Percentiles rank a stretch among this genome's conserved stretches.
Conservation (phyloP, 2,113 vertebrate genomes). For the Xiphophorus maculatus region DNA sequence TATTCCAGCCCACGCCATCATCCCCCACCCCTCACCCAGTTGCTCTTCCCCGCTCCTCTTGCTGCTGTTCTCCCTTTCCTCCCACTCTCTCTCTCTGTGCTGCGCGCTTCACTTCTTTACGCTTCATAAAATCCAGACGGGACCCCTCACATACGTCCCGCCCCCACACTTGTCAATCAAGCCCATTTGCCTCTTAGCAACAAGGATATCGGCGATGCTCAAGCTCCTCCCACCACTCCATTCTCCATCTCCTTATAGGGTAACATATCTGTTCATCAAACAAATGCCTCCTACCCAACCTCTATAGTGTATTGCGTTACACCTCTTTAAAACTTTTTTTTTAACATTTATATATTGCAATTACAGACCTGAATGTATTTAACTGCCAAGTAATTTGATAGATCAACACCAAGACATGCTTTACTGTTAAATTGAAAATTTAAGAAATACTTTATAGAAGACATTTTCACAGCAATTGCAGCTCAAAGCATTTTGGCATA, state of each 20-base stretch:
- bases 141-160: conserved; percentile 64
- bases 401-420: no score
- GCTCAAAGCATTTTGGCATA: neutral
- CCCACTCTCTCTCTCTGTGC: conserved; percentile 62
- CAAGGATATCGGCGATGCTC: conserved; percentile 40
- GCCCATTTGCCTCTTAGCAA: conserved; percentile 64
- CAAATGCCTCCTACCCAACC: conserved; percentile 45
- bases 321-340: no score
- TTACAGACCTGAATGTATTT: neutral
- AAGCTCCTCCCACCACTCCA: conserved; percentile 51
- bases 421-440: no score
- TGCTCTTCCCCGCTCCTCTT: conserved; percentile 46
- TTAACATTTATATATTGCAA: neutral
- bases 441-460: neutral
- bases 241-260: conserved; percentile 74
- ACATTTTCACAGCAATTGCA: neutral
- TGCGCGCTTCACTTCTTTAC: conserved; percentile 65
- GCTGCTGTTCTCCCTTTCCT: conserved; percentile 61
- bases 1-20: conserved; percentile 67
- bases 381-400: no score
- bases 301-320: neutral
- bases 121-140: conserved; percentile 80
- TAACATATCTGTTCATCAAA: conserved; percentile 63
- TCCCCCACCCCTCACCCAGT: conserved; percentile 30
- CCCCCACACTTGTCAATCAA: conserved; percentile 72